Percentiles rank a stretch among this genome's conserved stretches.
Evolutionary conservation across 2,113 vertebrate species (phyloP).

Genomic region (Albula goreensis): DNA sequence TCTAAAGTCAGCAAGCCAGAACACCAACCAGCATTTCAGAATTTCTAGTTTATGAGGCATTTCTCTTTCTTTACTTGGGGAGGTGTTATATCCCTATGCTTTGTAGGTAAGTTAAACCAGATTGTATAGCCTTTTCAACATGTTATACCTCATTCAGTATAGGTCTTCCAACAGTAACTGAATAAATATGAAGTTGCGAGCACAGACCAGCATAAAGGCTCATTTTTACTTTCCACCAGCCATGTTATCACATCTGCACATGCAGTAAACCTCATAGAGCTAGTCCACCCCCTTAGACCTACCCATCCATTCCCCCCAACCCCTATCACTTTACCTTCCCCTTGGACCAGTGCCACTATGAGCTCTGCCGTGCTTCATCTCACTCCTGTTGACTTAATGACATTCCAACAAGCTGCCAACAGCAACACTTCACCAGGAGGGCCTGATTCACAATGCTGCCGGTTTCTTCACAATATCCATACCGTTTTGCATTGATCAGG

Average conservation of each 20-base stretch:
- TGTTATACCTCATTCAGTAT: background rate
- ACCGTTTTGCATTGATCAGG: background rate
- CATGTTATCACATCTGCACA: background rate
- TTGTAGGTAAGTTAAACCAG: background rate
- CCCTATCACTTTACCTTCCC: conserved; percentile 25
- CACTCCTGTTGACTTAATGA: conserved; percentile 30
- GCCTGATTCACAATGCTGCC: background rate
- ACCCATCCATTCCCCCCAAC: background rate
- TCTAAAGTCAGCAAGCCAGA: background rate
- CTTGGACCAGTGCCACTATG: conserved; percentile 23
- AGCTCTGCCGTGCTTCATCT: conserved; percentile 25
- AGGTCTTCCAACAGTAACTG: background rate
- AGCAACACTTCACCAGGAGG: conserved; percentile 17
- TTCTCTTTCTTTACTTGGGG: background rate
- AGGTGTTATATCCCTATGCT: background rate
- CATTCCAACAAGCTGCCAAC: conserved; percentile 33
- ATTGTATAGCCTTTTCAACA: background rate
- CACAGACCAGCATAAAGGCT: background rate
- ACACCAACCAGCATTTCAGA: background rate
- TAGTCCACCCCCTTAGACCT: background rate
- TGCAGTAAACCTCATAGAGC: background rate
- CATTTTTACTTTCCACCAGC: background rate
- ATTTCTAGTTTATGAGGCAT: background rate
- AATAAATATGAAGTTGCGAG: background rate
- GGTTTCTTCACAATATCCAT: background rate